Percentiles rank a stretch among this genome's conserved stretches.
Evolutionary conservation across 2,797 vertebrate genomes (phyloP).

Genomic region (Tragopan temminckii): DNA sequence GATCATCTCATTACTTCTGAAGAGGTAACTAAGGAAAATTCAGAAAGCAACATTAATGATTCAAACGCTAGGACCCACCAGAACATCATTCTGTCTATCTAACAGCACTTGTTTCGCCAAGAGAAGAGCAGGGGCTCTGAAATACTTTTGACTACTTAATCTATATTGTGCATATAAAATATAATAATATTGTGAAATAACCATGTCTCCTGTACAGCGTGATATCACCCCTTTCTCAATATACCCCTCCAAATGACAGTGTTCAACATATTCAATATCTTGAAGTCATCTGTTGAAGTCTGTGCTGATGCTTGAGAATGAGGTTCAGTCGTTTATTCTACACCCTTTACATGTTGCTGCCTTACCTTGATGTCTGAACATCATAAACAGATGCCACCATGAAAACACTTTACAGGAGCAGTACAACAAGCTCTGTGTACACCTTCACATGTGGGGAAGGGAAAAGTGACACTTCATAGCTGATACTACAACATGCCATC

Average conservation of each 20-base stretch:
- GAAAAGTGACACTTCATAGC: background rate
- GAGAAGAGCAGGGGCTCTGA: background rate
- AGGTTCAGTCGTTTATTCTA: background rate
- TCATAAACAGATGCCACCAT: background rate
- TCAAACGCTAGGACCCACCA: background rate
- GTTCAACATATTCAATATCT: background rate
- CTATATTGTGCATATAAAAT: background rate
- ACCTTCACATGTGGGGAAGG: background rate
- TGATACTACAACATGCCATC: background rate
- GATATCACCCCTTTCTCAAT: background rate
- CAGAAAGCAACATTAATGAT: background rate
- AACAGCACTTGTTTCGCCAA: background rate
- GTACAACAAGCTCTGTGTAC: background rate
- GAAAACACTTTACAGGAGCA: background rate
- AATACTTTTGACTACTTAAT: background rate
- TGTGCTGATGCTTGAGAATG: background rate
- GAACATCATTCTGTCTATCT: background rate
- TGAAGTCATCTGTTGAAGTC: background rate
- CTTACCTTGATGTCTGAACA: background rate
- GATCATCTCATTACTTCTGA: conserved; percentile 77
- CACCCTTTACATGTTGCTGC: background rate
- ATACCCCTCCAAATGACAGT: background rate
- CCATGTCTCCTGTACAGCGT: fast-evolving
- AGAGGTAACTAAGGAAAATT: conserved; percentile 73
- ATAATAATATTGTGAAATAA: background rate